Percentiles rank a stretch among this genome's conserved stretches.
These are phyloP conservation scores for Drosophila fungiperda DNA, from an alignment of 2,888 invertebrate genomes.

Conservation along the genomic window DNA sequence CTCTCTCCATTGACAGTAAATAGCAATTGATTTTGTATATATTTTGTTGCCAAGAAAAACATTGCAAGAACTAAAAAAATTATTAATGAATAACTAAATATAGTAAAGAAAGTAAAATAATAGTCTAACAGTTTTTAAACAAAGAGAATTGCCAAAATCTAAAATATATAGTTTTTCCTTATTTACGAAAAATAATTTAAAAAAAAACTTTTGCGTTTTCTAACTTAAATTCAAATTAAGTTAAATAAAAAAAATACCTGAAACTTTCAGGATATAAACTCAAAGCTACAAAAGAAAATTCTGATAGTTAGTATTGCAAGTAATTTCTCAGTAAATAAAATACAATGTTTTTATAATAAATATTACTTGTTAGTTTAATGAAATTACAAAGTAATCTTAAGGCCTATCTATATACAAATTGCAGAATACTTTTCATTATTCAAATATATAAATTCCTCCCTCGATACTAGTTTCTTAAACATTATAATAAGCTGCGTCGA, in stretches of 20 bases:
- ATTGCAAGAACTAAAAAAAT: not conserved
- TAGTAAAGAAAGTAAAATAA: not conserved
- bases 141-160: not conserved
- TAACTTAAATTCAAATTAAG: not conserved
- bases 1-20: not conserved
- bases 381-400: not conserved
- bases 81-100: not conserved
- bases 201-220: not conserved
- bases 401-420: not conserved
- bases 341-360: not conserved
- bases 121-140: not conserved
- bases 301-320: not conserved
- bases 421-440: not conserved
- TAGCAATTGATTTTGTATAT: conserved; percentile 25
- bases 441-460: not conserved
- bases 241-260: not conserved
- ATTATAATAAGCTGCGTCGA: not conserved
- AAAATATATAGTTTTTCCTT: not conserved
- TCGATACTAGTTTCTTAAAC: not conserved
- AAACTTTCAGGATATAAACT: not conserved
- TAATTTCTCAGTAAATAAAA: not conserved
- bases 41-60: not conserved
- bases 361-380: not conserved
- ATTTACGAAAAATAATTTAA: no score
- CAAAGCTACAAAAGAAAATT: not conserved